phyloP scores from a whole-genome alignment of 1,140 invertebrate genomes.

The Mizuhopecten yessoensis region DNA sequence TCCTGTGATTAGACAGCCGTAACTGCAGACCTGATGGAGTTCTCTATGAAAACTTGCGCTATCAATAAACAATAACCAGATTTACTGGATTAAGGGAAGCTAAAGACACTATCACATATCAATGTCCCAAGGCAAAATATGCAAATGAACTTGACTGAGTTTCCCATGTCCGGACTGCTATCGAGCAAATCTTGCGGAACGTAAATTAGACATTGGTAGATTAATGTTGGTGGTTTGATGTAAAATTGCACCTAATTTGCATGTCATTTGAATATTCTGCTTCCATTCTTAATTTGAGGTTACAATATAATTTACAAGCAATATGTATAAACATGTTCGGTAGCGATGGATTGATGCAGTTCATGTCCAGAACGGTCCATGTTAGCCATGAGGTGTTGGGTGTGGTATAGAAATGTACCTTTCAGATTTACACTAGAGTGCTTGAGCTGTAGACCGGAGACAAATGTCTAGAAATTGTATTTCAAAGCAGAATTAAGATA shows the following conservation, averaged over 20 bases:
- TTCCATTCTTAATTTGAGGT: background rate
- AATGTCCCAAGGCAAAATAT: slow-evolving; percentile 17
- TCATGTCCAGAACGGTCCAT: background rate
- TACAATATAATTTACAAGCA: background rate
- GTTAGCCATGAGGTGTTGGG: too few species aligned
- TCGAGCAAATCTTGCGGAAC: background rate
- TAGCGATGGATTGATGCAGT: background rate
- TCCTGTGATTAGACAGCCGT: background rate
- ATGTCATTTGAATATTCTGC: background rate
- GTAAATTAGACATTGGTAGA: background rate
- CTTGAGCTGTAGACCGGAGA: too few species aligned
- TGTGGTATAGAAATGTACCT: too few species aligned
- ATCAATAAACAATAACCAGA: slow-evolving; percentile 5
- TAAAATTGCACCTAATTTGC: background rate
- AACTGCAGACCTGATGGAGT: background rate
- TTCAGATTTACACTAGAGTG: too few species aligned
- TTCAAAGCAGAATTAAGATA: too few species aligned
- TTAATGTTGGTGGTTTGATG: slow-evolving; percentile 3
- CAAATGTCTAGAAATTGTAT: too few species aligned
- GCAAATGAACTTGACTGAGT: background rate
- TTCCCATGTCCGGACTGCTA: background rate
- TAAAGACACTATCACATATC: background rate
- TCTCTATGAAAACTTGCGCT: background rate
- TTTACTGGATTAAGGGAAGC: background rate
- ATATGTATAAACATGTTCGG: background rate